A percentile compares a stretch with the other conserved stretches of the same genome.
These are phyloP conservation scores for Euglossa dilemma DNA, from an alignment of 1,140 invertebrate species.

Conservation along the genomic window DNA sequence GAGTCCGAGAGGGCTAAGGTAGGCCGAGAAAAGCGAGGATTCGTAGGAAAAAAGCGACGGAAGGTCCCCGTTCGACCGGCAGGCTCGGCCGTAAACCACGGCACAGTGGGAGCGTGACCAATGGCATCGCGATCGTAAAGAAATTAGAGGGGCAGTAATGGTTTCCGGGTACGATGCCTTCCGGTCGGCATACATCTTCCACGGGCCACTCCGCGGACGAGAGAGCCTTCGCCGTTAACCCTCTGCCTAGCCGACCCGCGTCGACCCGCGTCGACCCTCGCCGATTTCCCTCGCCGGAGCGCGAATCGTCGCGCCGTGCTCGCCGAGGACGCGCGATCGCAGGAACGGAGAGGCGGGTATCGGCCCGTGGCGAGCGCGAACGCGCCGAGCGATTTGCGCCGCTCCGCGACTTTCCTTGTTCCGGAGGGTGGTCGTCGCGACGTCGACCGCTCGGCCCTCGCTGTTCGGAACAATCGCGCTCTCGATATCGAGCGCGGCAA, in stretches of 20 bases:
- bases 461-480: too few relatives aligned
- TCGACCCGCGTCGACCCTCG: too few relatives aligned
- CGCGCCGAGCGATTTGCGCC: neutral
- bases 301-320: neutral
- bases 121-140: slow-evolving; percentile 81
- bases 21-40: slow-evolving; percentile 36
- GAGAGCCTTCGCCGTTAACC: too few relatives aligned
- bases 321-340: slow-evolving; percentile 49
- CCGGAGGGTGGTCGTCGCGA: neutral
- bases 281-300: slow-evolving; percentile 3
- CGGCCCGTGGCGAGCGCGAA: slow-evolving; percentile 50
- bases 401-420: too few relatives aligned
- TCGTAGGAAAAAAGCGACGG: slow-evolving; percentile 18
- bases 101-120: slow-evolving; percentile 77
- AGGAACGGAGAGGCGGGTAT: slow-evolving; percentile 60
- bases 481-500: slow-evolving; percentile 18
- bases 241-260: too few relatives aligned
- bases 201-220: slow-evolving; percentile 46
- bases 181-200: slow-evolving; percentile 81
- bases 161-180: slow-evolving; percentile 80
- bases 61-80: slow-evolving; percentile 23
- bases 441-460: neutral
- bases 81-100: slow-evolving; percentile 71
- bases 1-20: neutral
- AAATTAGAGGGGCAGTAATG: slow-evolving; percentile 82